phyloP scores from a whole-genome alignment of 2,888 invertebrate genomes.

The Sphaerophoria rueppellii region DNA sequence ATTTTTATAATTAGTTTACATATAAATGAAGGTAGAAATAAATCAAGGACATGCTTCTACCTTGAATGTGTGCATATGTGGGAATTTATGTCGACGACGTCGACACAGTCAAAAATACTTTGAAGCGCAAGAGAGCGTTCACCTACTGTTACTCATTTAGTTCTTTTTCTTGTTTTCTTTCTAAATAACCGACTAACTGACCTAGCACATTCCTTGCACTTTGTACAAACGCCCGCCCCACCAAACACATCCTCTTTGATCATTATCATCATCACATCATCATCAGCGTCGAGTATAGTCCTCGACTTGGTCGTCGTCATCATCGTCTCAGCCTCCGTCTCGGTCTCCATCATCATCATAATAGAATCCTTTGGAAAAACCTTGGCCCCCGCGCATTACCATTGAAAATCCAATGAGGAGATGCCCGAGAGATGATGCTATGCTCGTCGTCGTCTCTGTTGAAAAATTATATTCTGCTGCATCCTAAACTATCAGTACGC shows the following conservation, averaged over 20 bases:
- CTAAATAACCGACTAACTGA: slow-evolving; percentile 58
- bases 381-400: slow-evolving; percentile 40
- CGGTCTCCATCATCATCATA: slow-evolving; percentile 41
- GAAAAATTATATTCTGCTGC: slow-evolving; percentile 56
- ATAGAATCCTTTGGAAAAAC: slow-evolving; percentile 47
- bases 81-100: slow-evolving; percentile 68
- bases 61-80: not conserved
- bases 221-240: slow-evolving; percentile 5
- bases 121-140: slow-evolving; percentile 28
- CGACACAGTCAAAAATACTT: slow-evolving; percentile 62
- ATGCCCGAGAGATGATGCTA: slow-evolving; percentile 69
- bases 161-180: slow-evolving; percentile 2
- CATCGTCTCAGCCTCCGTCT: slow-evolving; percentile 57
- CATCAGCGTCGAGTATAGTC: slow-evolving; percentile 15
- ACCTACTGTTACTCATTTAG: slow-evolving; percentile 19
- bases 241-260: slow-evolving; percentile 32
- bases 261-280: slow-evolving; percentile 45
- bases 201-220: slow-evolving; percentile 68
- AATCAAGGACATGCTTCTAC: not conserved
- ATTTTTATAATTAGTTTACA: not conserved
- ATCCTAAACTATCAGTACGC: slow-evolving; percentile 67
- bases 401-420: slow-evolving; percentile 53
- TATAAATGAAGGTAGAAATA: not conserved
- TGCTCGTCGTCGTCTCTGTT: slow-evolving; percentile 54
- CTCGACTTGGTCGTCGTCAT: slow-evolving; percentile 43